Evolutionary conservation across 2,888 invertebrate genomes (phyloP), one percentile per base, ranked within the genome.

Genomic region (Hemicrepidius hirtus): DNA sequence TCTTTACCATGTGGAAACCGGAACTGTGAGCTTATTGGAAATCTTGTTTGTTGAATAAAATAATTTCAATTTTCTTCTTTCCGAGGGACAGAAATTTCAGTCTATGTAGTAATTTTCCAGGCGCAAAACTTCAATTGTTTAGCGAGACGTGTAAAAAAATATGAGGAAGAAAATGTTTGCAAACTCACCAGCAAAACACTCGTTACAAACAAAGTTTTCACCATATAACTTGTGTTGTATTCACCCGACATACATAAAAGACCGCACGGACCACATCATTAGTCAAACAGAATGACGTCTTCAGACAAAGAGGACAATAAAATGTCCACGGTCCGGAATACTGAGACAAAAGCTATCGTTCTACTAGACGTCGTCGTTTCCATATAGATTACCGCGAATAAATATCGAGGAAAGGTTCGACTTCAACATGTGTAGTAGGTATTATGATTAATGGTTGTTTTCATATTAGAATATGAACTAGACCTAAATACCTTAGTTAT

Each of bases 241-340:
- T 57, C 57, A 12, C 37, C 37, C 57, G 32, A 57, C 57, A 35
- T 57, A 57, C 57, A 57, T 37, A 57, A 37, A 57, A 57, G 57
- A 57, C 57, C 57, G 20, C 57, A 37, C 57, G 57, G 37, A 40
- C 57, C 37, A 40, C 57, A 57, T 57, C 57, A 57, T 57, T 57
- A 57, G 57, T 57, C 57, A 57, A 24, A 57, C 37, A 12, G 57
- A 57, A 57, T 57, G 57, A 57, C 57, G 37, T 57, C 57, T 57
- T 57, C 57, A 37, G 57, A 57, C 57, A 57, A 57, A 57, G 57
- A 35, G 57, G 57, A 57, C 57, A 57, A 57, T 57, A 57, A 57
- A 57, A 20, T 57, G 57, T 57, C 57, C 57, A 57, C 57, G 13
- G 55, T 35, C 55, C 55, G 55, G 55, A 55, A 55, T 55, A 55